These are phyloP conservation scores for Cebidichthys violaceus DNA, from an alignment of 2,113 vertebrate genomes.

Conservation along the genomic window DNA sequence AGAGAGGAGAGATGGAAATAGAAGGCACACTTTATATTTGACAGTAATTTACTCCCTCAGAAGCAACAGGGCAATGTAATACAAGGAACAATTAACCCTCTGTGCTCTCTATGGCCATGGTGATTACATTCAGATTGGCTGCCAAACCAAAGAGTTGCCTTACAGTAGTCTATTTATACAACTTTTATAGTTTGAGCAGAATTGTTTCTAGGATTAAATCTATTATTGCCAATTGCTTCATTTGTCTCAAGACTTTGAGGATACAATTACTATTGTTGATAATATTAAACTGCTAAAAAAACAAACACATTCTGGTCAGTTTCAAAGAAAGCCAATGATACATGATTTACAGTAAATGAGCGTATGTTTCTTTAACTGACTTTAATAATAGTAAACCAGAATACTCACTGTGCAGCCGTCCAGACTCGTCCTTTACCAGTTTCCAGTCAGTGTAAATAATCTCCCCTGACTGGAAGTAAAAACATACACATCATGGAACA, in stretches of 20 bases:
- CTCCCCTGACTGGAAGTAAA: slow-evolving; percentile 85
- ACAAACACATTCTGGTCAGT: not conserved
- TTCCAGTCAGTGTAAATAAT: slow-evolving; percentile 89
- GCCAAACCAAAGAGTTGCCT: slow-evolving; percentile 9
- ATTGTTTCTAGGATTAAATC: slow-evolving; percentile 8
- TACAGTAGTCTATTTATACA: not conserved
- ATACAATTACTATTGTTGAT: not conserved
- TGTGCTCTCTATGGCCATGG: not conserved
- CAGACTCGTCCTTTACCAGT: slow-evolving; percentile 81
- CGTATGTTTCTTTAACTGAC: not conserved
- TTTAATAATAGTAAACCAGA: not conserved
- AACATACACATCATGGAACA: not conserved
- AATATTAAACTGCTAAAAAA: not conserved
- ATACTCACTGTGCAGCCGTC: slow-evolving; percentile 84
- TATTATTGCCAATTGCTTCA: not conserved
- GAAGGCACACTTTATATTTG: slow-evolving; percentile 1
- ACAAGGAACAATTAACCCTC: slow-evolving; percentile 25
- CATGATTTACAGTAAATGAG: not conserved
- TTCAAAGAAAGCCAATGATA: not conserved
- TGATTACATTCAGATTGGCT: slow-evolving; percentile 4
- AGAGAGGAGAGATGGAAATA: slow-evolving; percentile 29
- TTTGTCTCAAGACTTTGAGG: not conserved
- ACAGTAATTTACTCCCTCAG: slow-evolving; percentile 10
- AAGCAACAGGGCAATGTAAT: not conserved
- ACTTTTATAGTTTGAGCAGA: not conserved